Evolutionary conservation across 1,140 invertebrate species (phyloP), one percentile per base, ranked within the genome.

Genomic region (Drosophila ficusphila): DNA sequence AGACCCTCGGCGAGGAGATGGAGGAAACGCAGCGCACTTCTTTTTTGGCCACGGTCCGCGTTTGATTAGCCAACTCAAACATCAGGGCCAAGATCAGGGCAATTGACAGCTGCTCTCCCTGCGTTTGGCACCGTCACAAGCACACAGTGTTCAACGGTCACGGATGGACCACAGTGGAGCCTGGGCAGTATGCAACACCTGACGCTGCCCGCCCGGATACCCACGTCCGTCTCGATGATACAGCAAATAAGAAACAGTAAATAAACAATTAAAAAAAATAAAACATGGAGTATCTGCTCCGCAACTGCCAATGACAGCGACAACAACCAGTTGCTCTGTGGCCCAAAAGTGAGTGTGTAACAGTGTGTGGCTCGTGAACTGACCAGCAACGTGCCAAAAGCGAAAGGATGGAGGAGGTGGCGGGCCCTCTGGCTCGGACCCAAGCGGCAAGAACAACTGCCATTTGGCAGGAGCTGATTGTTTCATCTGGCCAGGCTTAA

Each of bases 31-130:
- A 64, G 58, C 34, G 57, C 23, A 56, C 56, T 83, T 85, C 56
- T 83, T 85, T 65, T 82, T 75, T 88, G 83, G 82, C 73, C 74
- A 42, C 75, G 48, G 47, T 78, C 79, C 65, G 74, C 72, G 53
- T 82, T 88, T 88, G 82, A 89, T 89, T 89, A 85, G 86, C 86
- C 86, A 89, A 89, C 67, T 89, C 86, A 89, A 89, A 89, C 74
- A 83, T 74, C 72, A 65, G 69, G 77, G 82, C 85, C 85, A 89
- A 89, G 85, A 89, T 89, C 62, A 67, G 44, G 54, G 76, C 62
- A 79, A 81, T 77, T 77, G 82, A 86, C 73, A 79, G 72, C 76
- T 53, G 72, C 76, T 53, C 7, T 16, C 3, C n/a, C 18, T 25
- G 21, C n/a, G 21, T 21, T 46, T n/a, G 39, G 21, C 47, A 69